A percentile compares a stretch with the other conserved stretches of the same genome.
Evolutionary conservation across 2,888 invertebrate genomes (phyloP).

Genomic region (Papilio elwesi): DNA sequence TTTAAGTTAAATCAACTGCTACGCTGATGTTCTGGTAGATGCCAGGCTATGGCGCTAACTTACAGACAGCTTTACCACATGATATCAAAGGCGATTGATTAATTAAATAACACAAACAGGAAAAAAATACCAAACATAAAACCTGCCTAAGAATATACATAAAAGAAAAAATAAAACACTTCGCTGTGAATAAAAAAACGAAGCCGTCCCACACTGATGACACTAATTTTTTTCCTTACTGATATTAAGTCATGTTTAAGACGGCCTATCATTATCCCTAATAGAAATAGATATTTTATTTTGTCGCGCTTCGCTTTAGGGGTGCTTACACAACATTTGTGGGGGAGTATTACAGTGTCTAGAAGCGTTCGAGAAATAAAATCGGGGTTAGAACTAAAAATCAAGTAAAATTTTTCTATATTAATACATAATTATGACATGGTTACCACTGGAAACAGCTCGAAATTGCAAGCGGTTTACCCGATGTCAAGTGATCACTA

Average conservation of each 20-base stretch:
- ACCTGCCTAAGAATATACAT: conserved; percentile 30
- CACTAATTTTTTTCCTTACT: conserved; percentile 80
- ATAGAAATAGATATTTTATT: conserved; percentile 85
- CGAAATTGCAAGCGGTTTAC: too few species aligned
- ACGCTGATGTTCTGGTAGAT: too few species aligned
- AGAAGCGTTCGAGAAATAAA: not conserved
- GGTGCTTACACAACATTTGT: conserved; percentile 76
- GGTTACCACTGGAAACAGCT: too few species aligned
- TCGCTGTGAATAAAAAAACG: conserved; percentile 53
- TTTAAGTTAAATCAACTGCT: too few species aligned
- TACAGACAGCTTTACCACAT: too few species aligned
- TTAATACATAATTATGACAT: too few species aligned
- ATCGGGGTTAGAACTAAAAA: too few species aligned
- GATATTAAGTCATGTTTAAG: conserved; percentile 85
- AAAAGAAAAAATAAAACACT: conserved; percentile 35
- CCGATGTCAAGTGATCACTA: too few species aligned
- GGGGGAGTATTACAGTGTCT: conserved; percentile 54
- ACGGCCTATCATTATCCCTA: conserved; percentile 82
- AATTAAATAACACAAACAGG: conserved; percentile 18
- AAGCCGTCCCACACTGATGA: conserved; percentile 68
- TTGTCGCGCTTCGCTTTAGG: conserved; percentile 77
- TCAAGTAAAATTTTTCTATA: too few species aligned
- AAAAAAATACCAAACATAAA: conserved; percentile 24
- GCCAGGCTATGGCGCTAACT: too few species aligned
- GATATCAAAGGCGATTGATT: too few species aligned